Evolutionary conservation across 2,113 vertebrate species (phyloP).

Genomic region (Periophthalmus modestus): DNA sequence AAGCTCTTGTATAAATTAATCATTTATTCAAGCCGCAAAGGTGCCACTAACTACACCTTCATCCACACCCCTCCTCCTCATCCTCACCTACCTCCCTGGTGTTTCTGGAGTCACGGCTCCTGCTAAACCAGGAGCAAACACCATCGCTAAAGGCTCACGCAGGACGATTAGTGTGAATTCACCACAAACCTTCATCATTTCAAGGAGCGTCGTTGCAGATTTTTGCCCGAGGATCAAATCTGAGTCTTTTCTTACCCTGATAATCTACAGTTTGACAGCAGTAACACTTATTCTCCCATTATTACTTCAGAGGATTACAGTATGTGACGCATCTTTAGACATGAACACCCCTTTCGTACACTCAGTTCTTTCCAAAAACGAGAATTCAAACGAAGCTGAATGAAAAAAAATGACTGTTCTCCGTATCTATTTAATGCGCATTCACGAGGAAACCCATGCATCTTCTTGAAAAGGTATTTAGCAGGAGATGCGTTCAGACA

Average conservation of each 20-base stretch:
- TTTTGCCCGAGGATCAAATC: constrained; percentile 23
- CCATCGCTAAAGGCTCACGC: constrained; percentile 36
- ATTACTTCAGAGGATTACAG: not conserved
- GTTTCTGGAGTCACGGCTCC: constrained; percentile 37
- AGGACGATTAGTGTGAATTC: constrained; percentile 13
- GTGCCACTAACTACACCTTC: constrained; percentile 45
- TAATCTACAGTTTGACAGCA: too few species aligned
- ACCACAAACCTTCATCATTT: not conserved
- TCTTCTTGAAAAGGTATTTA: constrained; percentile 59
- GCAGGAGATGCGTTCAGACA: constrained; percentile 50
- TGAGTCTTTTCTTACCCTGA: too few species aligned
- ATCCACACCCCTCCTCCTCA: constrained; percentile 33
- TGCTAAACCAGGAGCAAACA: constrained; percentile 38
- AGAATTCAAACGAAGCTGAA: not conserved
- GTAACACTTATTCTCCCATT: not conserved
- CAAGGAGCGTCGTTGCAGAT: constrained; percentile 35
- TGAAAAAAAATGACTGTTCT: constrained; percentile 1
- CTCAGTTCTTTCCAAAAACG: not conserved
- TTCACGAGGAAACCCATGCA: constrained; percentile 50
- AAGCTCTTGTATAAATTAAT: constrained; percentile 37
- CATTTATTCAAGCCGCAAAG: constrained; percentile 51
- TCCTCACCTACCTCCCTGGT: constrained; percentile 19
- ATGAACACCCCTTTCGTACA: not conserved
- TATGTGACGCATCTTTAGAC: too few species aligned
- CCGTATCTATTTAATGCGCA: constrained; percentile 34